Conservation (phyloP, 1,140 invertebrate species). For the Epicauta chinensis region DNA sequence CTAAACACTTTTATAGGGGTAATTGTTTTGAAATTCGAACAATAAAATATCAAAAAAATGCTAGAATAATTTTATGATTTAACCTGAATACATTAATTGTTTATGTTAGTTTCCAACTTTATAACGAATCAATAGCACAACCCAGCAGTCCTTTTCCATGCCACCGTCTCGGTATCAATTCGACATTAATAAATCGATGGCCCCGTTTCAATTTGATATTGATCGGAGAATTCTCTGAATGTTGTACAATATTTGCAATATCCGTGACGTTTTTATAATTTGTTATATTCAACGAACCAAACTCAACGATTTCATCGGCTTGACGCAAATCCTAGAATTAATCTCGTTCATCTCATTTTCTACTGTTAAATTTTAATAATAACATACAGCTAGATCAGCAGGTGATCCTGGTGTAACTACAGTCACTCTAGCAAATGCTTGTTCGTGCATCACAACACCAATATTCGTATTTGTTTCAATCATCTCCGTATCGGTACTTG, state of each 20-base stretch:
- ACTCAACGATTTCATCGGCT: conserved; percentile 69
- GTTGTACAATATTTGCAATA: conserved; percentile 62
- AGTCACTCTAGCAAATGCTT: conserved; percentile 65
- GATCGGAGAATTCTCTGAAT: conserved; percentile 61
- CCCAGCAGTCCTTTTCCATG: conserved; percentile 67
- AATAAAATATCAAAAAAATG: too few relatives aligned
- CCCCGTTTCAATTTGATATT: conserved; percentile 55
- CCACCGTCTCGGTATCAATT: conserved; percentile 65
- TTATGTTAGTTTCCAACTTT: too few relatives aligned
- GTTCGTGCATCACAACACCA: conserved; percentile 18
- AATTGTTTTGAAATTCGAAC: too few relatives aligned
- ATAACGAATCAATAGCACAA: conserved; percentile 53
- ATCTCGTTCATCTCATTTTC: conserved; percentile 9
- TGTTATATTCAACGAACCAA: conserved; percentile 70
- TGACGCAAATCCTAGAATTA: conserved; percentile 65
- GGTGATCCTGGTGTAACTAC: conserved; percentile 72
- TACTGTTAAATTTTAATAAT: neutral
- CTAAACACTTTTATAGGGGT: too few relatives aligned
- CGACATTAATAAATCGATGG: conserved; percentile 46
- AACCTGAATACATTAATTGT: too few relatives aligned
- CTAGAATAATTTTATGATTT: too few relatives aligned
- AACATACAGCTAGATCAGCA: conserved; percentile 64
- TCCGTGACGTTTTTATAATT: conserved; percentile 70
- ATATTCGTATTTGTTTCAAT: neutral
- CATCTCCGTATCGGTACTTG: conserved; percentile 22